A percentile compares a stretch with the other conserved stretches of the same genome.
Conservation (phyloP, 2,797 vertebrate genomes). For the Halcyon badia region DNA sequence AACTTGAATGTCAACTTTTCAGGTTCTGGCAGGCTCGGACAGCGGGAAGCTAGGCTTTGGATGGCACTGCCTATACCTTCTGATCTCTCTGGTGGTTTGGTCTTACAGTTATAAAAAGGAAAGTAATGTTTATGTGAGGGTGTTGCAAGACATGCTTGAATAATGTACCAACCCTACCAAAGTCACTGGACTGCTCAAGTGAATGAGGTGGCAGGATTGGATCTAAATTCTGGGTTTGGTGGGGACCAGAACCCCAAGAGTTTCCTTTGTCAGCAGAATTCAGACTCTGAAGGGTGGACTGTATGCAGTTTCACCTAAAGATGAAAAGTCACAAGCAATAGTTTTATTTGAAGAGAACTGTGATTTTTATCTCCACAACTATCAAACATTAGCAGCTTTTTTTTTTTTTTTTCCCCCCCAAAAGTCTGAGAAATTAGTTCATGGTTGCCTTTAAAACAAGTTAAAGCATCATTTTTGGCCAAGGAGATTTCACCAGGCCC, state of each 20-base stretch:
- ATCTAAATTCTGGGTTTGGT: background rate
- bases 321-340: background rate
- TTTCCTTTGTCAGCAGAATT: background rate
- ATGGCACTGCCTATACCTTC: background rate
- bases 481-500: background rate
- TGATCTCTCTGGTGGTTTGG: background rate
- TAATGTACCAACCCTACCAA: background rate
- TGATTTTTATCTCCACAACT: background rate
- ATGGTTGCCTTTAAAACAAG: background rate
- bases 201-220: background rate
- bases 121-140: background rate
- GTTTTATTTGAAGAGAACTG: background rate
- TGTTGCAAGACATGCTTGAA: background rate
- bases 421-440: background rate
- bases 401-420: background rate
- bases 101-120: background rate
- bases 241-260: background rate
- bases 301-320: background rate
- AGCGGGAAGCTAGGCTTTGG: background rate
- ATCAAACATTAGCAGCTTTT: background rate
- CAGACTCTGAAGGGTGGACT: background rate
- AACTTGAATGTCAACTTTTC: background rate
- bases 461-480: background rate
- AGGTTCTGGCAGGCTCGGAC: background rate
- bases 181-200: background rate